Evolutionary conservation across 2,797 vertebrate species (phyloP), one percentile per base, ranked within the genome.

Genomic region (Hemibagrus guttatus): DNA sequence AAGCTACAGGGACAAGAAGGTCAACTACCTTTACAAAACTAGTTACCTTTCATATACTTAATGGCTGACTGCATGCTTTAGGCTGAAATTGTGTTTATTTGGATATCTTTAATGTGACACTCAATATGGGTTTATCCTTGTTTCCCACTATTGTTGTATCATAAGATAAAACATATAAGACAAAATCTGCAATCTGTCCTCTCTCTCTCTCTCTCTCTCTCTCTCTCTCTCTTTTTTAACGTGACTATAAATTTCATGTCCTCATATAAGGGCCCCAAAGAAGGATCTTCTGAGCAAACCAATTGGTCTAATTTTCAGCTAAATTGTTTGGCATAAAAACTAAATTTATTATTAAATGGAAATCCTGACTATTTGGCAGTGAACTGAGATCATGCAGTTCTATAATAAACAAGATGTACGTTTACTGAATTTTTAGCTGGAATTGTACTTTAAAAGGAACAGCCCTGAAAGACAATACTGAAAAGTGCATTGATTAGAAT

Each of bases 1-100:
- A 99, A 99, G 94, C 98, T 99, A 91, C 58, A 83, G 84, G 75
- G 35, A 83, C 23, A 31, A 78, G 5, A 42, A 39, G 23, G 16
- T 85, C 59, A 63, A 42, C 26, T 52, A 39, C 28, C 19, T 63
- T 12, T 71, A n/a, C 12, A 69, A 31, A 42, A 83, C 13, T 8
- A 78, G 58, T 11, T 52, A 4, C 69, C 6, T 61, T 58, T 56
- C 13, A 42, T 59, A 31, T 26, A 63, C 39, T 42, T n/a, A 80
- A 23, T 79, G 52, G 52, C 28, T 79, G 2, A 58, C 58, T 79
- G 28, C 17, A 78, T 0, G 54, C 52, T 58, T 78, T 5, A 56
- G 8, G 8, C 7, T 58, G 52, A 21, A 7, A 76, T 54, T 76
- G 14, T 54, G 49, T 54, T 28, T 76, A 76, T 76, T 54, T 76